Conservation (phyloP, 2,888 invertebrate genomes). For the Harmothoe impar region DNA sequence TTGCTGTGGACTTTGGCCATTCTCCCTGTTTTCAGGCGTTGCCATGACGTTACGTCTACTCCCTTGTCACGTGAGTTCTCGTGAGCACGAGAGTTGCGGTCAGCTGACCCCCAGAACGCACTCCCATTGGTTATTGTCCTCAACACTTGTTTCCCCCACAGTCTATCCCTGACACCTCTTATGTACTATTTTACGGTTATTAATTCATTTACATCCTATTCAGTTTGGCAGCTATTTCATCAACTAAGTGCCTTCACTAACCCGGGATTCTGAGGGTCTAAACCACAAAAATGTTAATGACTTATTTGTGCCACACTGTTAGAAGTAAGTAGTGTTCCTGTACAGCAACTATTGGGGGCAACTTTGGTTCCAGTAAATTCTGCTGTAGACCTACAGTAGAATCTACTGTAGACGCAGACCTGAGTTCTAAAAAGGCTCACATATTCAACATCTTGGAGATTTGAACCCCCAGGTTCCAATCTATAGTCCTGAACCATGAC, state of each 20-base stretch:
- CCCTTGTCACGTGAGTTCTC: background rate
- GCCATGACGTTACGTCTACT: background rate
- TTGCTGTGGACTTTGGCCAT: background rate
- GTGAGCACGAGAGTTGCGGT: conserved; percentile 33
- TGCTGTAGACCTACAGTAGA: too few relatives aligned
- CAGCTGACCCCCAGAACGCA: conserved; percentile 11
- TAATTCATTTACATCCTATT: background rate
- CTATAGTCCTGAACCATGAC: too few relatives aligned
- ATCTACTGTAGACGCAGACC: too few relatives aligned
- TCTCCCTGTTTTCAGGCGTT: background rate
- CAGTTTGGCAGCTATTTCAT: too few relatives aligned
- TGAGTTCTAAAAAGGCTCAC: too few relatives aligned
- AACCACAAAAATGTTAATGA: background rate
- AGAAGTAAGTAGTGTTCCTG: too few relatives aligned
- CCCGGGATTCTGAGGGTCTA: background rate
- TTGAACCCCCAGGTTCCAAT: too few relatives aligned
- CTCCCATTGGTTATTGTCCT: background rate
- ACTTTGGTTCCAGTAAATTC: too few relatives aligned
- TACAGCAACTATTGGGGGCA: too few relatives aligned
- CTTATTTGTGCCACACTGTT: too few relatives aligned
- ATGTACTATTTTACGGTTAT: background rate
- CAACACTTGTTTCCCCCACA: background rate
- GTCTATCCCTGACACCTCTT: background rate
- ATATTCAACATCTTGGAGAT: too few relatives aligned
- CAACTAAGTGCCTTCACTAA: background rate